phyloP scores from a whole-genome alignment of 2,888 invertebrate species.

The Acrocera orbiculus region DNA sequence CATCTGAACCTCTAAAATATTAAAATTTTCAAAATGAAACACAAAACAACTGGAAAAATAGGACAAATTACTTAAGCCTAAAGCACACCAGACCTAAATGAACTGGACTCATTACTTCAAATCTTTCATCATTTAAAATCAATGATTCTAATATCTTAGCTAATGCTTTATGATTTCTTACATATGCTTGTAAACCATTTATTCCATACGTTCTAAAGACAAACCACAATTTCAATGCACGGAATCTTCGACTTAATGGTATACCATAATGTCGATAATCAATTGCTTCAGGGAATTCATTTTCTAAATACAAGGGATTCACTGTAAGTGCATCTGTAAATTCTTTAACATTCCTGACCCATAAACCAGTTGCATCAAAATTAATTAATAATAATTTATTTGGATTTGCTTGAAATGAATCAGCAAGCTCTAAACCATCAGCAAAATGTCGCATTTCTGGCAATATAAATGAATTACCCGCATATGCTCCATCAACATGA shows the following conservation, averaged over 20 bases:
- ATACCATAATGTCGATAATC: constrained; percentile 75
- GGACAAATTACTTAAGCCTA: constrained; percentile 33
- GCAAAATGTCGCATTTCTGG: constrained; percentile 56
- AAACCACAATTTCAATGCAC: constrained; percentile 79
- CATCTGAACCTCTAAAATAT: constrained; percentile 42
- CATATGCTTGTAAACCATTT: constrained; percentile 62
- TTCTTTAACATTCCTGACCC: constrained; percentile 59
- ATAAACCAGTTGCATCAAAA: constrained; percentile 72
- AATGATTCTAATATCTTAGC: constrained; percentile 57
- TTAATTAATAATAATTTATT: constrained; percentile 75
- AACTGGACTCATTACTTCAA: constrained; percentile 63
- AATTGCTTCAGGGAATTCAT: constrained; percentile 54
- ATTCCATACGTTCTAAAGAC: constrained; percentile 67
- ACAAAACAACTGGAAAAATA: too few species aligned
- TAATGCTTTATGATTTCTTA: constrained; percentile 60
- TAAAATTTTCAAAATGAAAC: too few species aligned
- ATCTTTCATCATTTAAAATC: constrained; percentile 49
- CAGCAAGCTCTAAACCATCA: constrained; percentile 53
- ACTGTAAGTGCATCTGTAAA: constrained; percentile 71
- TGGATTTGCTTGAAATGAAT: constrained; percentile 76
- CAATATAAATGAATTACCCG: constrained; percentile 70
- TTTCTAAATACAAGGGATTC: constrained; percentile 70
- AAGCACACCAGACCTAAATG: constrained; percentile 63
- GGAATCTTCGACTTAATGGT: constrained; percentile 65
- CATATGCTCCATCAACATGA: constrained; percentile 78